A percentile compares a stretch with the other conserved stretches of the same genome.
These are phyloP conservation scores for Hystrix cristata DNA, from an alignment of 2,113 vertebrate species.

Conservation along the genomic window DNA sequence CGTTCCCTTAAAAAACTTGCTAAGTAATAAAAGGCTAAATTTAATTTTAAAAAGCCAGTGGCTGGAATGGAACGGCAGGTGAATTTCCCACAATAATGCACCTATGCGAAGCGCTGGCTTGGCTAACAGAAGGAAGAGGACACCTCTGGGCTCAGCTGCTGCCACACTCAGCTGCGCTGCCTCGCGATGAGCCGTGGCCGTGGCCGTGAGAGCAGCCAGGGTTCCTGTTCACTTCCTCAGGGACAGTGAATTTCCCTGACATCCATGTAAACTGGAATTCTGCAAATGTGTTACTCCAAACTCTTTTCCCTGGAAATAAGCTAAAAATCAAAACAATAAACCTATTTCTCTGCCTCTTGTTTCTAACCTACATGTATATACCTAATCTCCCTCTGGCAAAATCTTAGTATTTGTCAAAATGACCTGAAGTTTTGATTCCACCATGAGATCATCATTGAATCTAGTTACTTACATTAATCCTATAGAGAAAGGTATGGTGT, in stretches of 20 bases:
- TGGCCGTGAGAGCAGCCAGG: background rate
- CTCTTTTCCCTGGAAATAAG: slow-evolving; percentile 25
- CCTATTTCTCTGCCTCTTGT: background rate
- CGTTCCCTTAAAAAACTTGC: slow-evolving; percentile 8
- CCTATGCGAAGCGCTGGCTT: background rate
- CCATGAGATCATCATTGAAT: slow-evolving; percentile 71
- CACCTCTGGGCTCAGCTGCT: background rate
- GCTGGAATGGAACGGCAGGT: background rate
- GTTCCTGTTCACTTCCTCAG: slow-evolving; percentile 1
- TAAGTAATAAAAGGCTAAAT: background rate
- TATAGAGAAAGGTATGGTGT: background rate
- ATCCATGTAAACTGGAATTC: background rate
- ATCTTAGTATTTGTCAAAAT: slow-evolving; percentile 80
- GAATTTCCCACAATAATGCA: background rate
- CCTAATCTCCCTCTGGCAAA: background rate
- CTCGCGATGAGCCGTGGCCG: background rate
- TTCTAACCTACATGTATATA: background rate
- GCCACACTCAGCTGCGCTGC: background rate
- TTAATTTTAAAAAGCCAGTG: slow-evolving; percentile 20
- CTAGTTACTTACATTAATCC: slow-evolving; percentile 54
- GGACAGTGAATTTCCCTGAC: slow-evolving; percentile 1
- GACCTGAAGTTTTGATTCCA: slow-evolving; percentile 68
- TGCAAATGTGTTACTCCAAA: slow-evolving; percentile 1
- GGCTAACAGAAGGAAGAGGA: background rate
- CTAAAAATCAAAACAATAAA: slow-evolving; percentile 17